phyloP scores from a whole-genome alignment of 2,888 invertebrate genomes.

The Limnephilus marmoratus region DNA sequence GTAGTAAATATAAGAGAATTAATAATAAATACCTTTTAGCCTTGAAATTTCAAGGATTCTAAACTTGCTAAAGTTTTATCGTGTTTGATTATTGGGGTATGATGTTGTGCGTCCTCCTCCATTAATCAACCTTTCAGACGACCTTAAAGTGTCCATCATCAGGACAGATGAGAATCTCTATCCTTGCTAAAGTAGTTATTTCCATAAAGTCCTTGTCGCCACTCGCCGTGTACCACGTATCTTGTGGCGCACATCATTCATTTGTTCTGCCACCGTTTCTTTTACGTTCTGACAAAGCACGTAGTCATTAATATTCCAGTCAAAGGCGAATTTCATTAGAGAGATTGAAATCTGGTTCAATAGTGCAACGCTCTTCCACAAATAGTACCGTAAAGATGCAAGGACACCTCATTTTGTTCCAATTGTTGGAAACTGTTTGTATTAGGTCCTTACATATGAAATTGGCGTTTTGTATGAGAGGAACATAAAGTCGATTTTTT shows the following conservation, averaged over 20 bases:
- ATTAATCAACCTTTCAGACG: too few species aligned
- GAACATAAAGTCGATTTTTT: too few species aligned
- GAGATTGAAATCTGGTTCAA: not conserved
- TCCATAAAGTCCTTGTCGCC: not conserved
- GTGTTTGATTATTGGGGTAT: too few species aligned
- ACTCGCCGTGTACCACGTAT: not conserved
- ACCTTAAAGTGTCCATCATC: too few species aligned
- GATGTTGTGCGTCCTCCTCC: too few species aligned
- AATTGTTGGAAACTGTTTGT: not conserved
- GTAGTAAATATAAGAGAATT: too few species aligned
- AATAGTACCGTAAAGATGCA: not conserved
- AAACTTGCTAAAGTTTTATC: too few species aligned
- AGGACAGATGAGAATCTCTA: too few species aligned
- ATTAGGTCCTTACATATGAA: too few species aligned
- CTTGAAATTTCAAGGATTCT: too few species aligned
- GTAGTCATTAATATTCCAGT: constrained; percentile 6
- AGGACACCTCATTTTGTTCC: not conserved
- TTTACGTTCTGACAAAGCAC: not conserved
- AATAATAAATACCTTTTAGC: too few species aligned
- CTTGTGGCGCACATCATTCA: not conserved
- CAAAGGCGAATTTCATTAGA: not conserved
- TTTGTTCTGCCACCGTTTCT: not conserved
- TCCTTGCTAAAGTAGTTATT: not conserved
- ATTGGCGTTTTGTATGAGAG: too few species aligned
- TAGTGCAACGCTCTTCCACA: constrained; percentile 2